phyloP scores from a whole-genome alignment of 2,113 vertebrate species.

The Tachycineta bicolor region DNA sequence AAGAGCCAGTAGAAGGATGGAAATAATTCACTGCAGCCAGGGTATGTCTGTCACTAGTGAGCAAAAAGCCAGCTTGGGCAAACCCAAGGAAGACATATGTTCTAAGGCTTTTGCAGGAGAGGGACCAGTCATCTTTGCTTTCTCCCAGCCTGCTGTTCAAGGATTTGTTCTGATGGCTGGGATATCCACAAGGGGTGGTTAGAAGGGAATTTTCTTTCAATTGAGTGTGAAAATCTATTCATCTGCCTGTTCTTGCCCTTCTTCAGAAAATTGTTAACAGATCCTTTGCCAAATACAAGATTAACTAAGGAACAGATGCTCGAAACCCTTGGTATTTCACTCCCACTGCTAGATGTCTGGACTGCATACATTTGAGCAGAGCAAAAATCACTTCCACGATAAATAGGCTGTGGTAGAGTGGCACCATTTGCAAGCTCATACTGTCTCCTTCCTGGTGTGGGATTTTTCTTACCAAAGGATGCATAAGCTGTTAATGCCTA shows the following conservation, averaged over 20 bases:
- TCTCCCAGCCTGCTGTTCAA: background rate
- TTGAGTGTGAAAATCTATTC: background rate
- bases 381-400: slow-evolving; percentile 1
- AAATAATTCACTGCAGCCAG: background rate
- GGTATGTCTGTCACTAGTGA: background rate
- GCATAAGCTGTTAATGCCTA: background rate
- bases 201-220: background rate
- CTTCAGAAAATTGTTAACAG: slow-evolving; percentile 19
- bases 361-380: slow-evolving; percentile 19
- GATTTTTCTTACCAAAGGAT: background rate
- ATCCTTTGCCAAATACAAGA: background rate
- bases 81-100: background rate
- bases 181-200: background rate
- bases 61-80: background rate
- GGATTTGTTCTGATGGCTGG: background rate
- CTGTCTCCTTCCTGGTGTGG: background rate
- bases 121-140: background rate
- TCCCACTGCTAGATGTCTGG: slow-evolving; percentile 17
- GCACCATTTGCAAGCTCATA: background rate
- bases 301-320: slow-evolving; percentile 50
- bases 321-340: slow-evolving; percentile 38
- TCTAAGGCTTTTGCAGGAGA: background rate
- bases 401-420: slow-evolving; percentile 20
- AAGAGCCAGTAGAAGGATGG: background rate
- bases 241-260: background rate